Conservation (phyloP, 2,797 vertebrate species). For the Nannoperca australis region DNA sequence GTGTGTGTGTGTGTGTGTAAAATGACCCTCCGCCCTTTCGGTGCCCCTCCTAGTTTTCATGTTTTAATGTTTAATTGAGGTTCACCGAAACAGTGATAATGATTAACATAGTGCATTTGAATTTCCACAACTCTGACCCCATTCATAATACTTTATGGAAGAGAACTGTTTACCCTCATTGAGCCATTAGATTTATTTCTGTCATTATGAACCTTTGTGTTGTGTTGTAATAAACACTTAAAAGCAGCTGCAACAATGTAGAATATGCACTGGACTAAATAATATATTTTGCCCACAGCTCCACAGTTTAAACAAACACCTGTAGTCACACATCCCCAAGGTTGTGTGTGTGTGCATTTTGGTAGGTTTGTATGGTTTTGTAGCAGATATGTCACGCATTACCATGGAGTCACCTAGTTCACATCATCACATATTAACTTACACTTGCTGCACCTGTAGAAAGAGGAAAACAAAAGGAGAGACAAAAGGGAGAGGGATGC, state of each 20-base stretch:
- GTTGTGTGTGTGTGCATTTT: background rate
- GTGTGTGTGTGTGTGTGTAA: conserved; percentile 13
- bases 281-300: background rate
- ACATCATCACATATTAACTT: conserved; percentile 58
- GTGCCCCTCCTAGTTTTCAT: conserved; percentile 39
- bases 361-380: conserved; percentile 19
- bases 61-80: conserved; percentile 74
- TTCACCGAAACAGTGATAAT: conserved; percentile 49
- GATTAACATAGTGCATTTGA: conserved; percentile 58
- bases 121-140: conserved; percentile 29
- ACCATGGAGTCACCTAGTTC: conserved; percentile 22
- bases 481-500: background rate
- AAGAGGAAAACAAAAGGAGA: conserved; percentile 4
- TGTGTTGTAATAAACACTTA: background rate
- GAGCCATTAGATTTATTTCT: background rate
- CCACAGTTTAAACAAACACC: conserved; percentile 17
- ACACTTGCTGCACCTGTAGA: background rate
- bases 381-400: conserved; percentile 61
- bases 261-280: background rate
- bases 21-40: background rate
- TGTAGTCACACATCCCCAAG: conserved; percentile 25
- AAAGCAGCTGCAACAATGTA: background rate
- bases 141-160: conserved; percentile 33
- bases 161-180: conserved; percentile 1
- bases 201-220: background rate